A percentile compares a stretch with the other conserved stretches of the same genome.
Evolutionary conservation across 2,888 invertebrate species (phyloP).

Genomic region (Baronia brevicornis): DNA sequence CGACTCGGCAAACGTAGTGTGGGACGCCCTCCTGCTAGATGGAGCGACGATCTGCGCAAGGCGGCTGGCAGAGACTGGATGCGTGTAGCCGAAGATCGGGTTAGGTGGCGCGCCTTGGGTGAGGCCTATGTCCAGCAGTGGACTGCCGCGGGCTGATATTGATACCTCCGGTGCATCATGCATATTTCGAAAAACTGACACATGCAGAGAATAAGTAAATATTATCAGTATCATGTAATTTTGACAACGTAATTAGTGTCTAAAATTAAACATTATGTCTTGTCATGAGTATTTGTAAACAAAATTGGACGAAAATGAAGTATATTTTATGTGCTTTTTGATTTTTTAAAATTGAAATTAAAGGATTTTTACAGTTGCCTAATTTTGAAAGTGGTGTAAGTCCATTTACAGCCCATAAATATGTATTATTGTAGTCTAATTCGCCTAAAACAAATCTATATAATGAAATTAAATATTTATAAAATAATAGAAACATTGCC

Average conservation of each 20-base stretch:
- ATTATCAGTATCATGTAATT: slow-evolving; percentile 13
- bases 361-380: neutral
- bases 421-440: no score
- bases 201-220: slow-evolving; percentile 14
- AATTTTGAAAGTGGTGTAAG: no score
- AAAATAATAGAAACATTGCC: no score
- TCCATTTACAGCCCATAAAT: no score
- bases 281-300: neutral
- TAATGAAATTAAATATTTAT: slow-evolving; percentile 1
- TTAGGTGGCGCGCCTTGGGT: no score
- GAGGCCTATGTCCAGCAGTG: no score
- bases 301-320: neutral
- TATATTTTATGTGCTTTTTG: neutral
- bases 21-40: no score
- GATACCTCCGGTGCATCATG: slow-evolving; percentile 12
- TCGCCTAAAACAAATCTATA: slow-evolving; percentile 2
- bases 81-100: no score
- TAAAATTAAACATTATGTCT: slow-evolving; percentile 4
- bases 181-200: slow-evolving; percentile 9
- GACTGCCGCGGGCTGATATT: no score
- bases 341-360: slow-evolving; percentile 1
- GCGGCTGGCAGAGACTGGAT: no score
- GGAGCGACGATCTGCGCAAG: no score
- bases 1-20: no score
- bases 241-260: slow-evolving; percentile 7